phyloP scores from a whole-genome alignment of 2,888 invertebrate genomes.

The Malthinus seriepunctatus region DNA sequence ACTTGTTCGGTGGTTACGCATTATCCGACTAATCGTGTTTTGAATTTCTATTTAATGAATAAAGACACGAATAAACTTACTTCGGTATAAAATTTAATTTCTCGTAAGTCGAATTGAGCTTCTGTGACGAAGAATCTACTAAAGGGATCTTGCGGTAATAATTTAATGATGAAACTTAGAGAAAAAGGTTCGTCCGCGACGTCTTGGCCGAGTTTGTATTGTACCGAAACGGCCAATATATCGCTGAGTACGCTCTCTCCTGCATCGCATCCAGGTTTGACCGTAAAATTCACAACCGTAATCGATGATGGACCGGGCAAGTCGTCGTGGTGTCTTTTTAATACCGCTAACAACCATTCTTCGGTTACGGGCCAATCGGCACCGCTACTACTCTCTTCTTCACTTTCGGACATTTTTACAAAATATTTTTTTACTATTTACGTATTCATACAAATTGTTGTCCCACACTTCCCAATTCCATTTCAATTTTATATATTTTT shows the following conservation, averaged over 20 bases:
- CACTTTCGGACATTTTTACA: slow-evolving; percentile 58
- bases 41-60: no score
- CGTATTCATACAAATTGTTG: slow-evolving; percentile 10
- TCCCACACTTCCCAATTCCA: slow-evolving; percentile 20
- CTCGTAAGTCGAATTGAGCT: slow-evolving; percentile 80
- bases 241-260: slow-evolving; percentile 77
- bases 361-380: slow-evolving; percentile 60
- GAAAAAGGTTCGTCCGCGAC: slow-evolving; percentile 40
- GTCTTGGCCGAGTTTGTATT: slow-evolving; percentile 58
- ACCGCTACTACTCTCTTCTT: slow-evolving; percentile 54
- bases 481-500: slow-evolving; percentile 5
- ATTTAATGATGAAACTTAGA: slow-evolving; percentile 69
- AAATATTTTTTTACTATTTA: background rate
- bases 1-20: no score
- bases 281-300: slow-evolving; percentile 57
- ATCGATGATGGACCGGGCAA: slow-evolving; percentile 46
- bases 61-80: slow-evolving; percentile 56
- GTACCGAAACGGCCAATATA: slow-evolving; percentile 74
- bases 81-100: slow-evolving; percentile 82
- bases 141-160: slow-evolving; percentile 78
- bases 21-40: no score
- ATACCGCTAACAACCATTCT: slow-evolving; percentile 61
- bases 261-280: slow-evolving; percentile 63
- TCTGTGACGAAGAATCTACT: slow-evolving; percentile 80
- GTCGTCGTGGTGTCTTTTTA: slow-evolving; percentile 56